Base-by-base conservation (phyloP, 2,888 invertebrate genomes). In the Callimorpha dominula region DNA sequence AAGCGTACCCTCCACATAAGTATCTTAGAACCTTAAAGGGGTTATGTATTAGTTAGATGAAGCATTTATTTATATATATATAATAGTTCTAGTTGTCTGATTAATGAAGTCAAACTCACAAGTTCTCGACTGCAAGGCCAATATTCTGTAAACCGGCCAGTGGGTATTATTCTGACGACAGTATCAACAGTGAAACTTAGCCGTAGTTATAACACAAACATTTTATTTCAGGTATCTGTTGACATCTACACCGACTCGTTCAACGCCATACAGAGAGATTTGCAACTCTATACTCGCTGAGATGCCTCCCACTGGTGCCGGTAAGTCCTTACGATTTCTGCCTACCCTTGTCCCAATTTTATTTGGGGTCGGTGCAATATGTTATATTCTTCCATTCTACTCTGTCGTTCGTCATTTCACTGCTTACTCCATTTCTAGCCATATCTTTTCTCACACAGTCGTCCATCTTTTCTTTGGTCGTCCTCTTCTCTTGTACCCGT, bases 211-310 rank as follows among this genome's bases (percentile, higher is more conserved):
- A 57, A 68, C 40, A 68, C n/a, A 15, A 69, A 40, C 20, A 0
- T 31, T 14, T 11, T 1, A 17, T 62, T 81, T 17, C 90, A 96
- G 96, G 67, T 97, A 97, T 86, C 89, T 97, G 65, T 90, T 97
- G 75, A 95, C 96, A 71, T 93, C 96, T 0, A 96, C 96, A 6
- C 94, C 97, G n/a, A 96, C 97, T 0, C 96, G 98, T 49, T 97
- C 98, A 11, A 98, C 98, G 7, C 98, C 98, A 0, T 98, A 97
- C 86, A 96, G 98, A 75, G 98, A 98, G 89, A 96, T 98, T 20
- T 98, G 98, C 89, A 96, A 98, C 78, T 97, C 97, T 12, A 97
- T 98, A 65, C 94, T 98, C 31, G 97, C 98, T 63, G 96, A 97
- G 86, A 97, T 97, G 92, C 97, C 97, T 4, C 96, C 97, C n/a